Evolutionary conservation across 2,797 vertebrate species (phyloP), one percentile per base, ranked within the genome.

Genomic region (Lacerta viridis): DNA sequence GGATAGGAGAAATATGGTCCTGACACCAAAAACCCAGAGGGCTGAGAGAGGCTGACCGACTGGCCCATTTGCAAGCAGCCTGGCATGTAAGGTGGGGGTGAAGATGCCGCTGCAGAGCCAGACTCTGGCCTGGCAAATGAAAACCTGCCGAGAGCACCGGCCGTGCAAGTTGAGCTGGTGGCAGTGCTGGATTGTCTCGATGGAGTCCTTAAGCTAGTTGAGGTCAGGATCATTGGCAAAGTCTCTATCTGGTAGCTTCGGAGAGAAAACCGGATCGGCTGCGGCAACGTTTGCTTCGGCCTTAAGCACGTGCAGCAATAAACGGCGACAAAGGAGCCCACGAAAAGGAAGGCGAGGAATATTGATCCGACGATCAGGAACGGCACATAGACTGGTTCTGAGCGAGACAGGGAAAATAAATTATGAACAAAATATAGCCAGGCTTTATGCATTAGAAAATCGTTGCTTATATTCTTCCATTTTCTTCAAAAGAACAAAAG

Each of bases 281-380:
- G 98, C 64, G 98, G 98, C 0, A 98, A 97, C 0, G 98, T 97
- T 93, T 99, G 98, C 92, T 99, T 99, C 85, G 99, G 99, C 88
- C 98, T 97, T 90, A 99, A 96, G 92, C 99, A 99, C 0, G 98
- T 99, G 95, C 99, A 99, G 91, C 99, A 99, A 93, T 99, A 99
- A 88, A 99, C 97, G 0, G 99, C 99, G 80, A 99, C 98, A 92
- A 99, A 96, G 0, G 98, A 99, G 83, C 98, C 99, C 71, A 99
- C 97, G 27, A 99, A 97, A 69, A 99, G 98, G 90, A 99, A 99
- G n/a, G 99, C 98, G 1, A 99, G 96, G 90, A 99, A 99, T 95
- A 99, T 99, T 89, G 98, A 99, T 78, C 98, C 99, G 41, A 99
- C 99, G 93, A 99, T 98, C 87, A 99, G 97, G 96, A 99, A 99